phyloP scores from a whole-genome alignment of 2,113 vertebrate species.

The Amphiprion ocellaris region DNA sequence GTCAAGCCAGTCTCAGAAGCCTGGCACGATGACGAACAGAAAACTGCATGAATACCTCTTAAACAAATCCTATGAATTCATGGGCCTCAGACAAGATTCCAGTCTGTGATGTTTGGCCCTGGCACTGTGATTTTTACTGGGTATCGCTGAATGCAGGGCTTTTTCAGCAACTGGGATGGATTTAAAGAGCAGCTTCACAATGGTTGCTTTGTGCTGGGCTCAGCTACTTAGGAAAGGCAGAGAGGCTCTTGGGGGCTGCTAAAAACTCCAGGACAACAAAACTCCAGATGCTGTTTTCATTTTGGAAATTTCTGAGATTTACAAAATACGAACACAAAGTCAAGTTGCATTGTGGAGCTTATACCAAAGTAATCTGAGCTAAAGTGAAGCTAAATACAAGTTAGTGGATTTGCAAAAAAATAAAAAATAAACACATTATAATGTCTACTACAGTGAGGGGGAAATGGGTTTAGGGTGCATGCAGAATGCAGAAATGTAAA shows the following conservation, averaged over 20 bases:
- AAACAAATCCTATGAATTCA: conserved; percentile 74
- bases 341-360: not conserved
- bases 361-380: not conserved
- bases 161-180: conserved; percentile 73
- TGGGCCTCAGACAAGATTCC: conserved; percentile 74
- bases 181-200: conserved; percentile 79
- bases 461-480: conserved; percentile 8
- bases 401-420: not conserved
- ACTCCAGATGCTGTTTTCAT: conserved; percentile 61
- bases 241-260: conserved; percentile 63
- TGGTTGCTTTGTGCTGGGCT: conserved; percentile 81
- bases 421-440: not conserved
- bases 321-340: conserved; percentile 20
- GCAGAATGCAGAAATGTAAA: conserved; percentile 40
- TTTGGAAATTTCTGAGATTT: conserved; percentile 32
- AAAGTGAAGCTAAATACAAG: not conserved
- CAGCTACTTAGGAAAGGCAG: conserved; percentile 71
- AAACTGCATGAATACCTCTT: conserved; percentile 68
- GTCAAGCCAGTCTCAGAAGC: conserved; percentile 51
- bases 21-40: conserved; percentile 58
- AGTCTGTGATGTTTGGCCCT: conserved; percentile 83
- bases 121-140: conserved; percentile 73
- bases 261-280: conserved; percentile 63
- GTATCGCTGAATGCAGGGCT: conserved; percentile 69
- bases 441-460: not conserved